phyloP scores from a whole-genome alignment of 2,888 invertebrate genomes.

The Pammene fasciana region DNA sequence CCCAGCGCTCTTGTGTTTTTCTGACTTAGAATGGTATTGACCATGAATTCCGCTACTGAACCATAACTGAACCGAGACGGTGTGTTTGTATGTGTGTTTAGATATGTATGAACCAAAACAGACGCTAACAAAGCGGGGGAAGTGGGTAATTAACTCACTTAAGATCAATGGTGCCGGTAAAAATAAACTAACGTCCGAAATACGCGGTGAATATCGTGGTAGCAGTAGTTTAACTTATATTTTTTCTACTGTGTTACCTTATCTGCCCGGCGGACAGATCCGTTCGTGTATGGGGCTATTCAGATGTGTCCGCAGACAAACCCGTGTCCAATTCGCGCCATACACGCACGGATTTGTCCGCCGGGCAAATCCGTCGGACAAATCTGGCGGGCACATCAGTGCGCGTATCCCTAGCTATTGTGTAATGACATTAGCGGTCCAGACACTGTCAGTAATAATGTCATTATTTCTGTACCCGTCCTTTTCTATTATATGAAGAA shows the following conservation, averaged over 20 bases:
- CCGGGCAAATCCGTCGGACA: no score
- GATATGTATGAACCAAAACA: conserved; percentile 37
- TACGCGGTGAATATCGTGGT: not conserved
- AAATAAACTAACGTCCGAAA: conserved; percentile 31
- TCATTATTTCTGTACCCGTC: no score
- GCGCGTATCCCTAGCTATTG: no score
- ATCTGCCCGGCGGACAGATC: no score
- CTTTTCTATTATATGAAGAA: no score
- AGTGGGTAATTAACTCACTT: conserved; percentile 41
- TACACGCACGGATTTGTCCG: no score
- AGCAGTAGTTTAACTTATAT: conserved; percentile 1
- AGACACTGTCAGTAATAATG: no score
- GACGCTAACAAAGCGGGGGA: conserved; percentile 38
- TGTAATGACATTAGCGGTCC: no score
- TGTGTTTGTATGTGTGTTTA: conserved; percentile 27
- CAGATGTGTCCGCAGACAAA: no score
- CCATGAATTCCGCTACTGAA: conserved; percentile 34
- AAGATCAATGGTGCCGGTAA: conserved; percentile 37
- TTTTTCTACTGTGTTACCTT: not conserved
- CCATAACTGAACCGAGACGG: conserved; percentile 32
- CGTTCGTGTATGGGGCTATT: no score
- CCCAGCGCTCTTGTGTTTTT: not conserved
- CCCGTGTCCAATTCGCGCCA: no score
- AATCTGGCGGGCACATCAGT: no score
- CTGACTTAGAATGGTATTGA: conserved; percentile 1